Evolutionary conservation across 2,797 vertebrate species (phyloP).

Genomic region (Leptoclinus maculatus): DNA sequence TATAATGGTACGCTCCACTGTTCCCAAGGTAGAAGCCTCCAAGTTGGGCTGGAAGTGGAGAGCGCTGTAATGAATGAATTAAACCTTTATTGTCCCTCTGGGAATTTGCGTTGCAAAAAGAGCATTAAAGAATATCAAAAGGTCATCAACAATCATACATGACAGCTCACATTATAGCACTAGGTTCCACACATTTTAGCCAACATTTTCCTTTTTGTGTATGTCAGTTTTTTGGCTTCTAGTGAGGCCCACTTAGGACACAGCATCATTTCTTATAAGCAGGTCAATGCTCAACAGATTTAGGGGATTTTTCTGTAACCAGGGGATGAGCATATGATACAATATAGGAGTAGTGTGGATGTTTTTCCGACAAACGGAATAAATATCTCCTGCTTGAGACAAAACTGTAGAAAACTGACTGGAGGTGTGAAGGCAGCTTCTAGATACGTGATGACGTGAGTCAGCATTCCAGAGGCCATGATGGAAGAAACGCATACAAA

Average conservation of each 20-base stretch:
- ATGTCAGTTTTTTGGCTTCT: background rate
- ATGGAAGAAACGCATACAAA: constrained; percentile 20
- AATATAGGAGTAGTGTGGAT: background rate
- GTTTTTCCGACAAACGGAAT: background rate
- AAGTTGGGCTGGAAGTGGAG: constrained; percentile 1
- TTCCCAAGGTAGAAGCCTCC: constrained; percentile 17
- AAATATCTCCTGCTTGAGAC: background rate
- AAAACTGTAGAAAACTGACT: background rate
- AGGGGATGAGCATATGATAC: background rate
- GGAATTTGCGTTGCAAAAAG: background rate
- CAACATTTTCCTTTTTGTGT: background rate
- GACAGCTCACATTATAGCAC: background rate
- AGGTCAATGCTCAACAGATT: background rate
- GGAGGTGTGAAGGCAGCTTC: constrained; percentile 19
- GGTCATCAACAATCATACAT: background rate
- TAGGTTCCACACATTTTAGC: constrained; percentile 13
- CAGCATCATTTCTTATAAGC: background rate
- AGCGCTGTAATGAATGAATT: constrained; percentile 1
- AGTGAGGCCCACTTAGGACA: background rate
- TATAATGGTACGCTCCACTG: constrained; percentile 4
- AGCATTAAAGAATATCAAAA: background rate
- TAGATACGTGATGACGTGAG: constrained; percentile 39
- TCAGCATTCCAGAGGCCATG: constrained; percentile 47
- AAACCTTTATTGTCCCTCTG: background rate
- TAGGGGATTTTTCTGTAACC: background rate